A percentile compares a stretch with the other conserved stretches of the same genome.
These are phyloP conservation scores for Paratilapia polleni DNA, from an alignment of 2,113 vertebrate genomes.

Conservation along the genomic window DNA sequence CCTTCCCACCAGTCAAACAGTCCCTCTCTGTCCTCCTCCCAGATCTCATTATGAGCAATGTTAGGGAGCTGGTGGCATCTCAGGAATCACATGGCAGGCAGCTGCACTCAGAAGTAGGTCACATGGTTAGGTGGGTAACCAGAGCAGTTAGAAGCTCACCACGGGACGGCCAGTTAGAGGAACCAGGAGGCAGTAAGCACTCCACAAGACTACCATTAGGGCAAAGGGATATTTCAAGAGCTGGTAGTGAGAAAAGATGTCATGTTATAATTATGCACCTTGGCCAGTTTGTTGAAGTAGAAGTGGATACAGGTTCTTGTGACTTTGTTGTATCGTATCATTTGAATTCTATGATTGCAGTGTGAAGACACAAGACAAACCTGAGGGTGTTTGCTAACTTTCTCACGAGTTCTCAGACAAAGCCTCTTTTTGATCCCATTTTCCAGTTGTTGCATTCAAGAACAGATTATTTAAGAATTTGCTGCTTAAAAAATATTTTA, in stretches of 20 bases:
- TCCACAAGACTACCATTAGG: background rate
- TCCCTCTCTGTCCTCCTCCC: constrained; percentile 51
- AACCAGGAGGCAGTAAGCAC: background rate
- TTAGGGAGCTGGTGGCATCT: constrained; percentile 62
- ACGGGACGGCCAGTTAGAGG: constrained; percentile 27
- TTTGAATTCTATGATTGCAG: background rate
- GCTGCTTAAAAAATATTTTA: background rate
- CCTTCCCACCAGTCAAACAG: constrained; percentile 35
- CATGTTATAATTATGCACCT: background rate
- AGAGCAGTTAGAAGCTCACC: constrained; percentile 45
- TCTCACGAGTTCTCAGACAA: background rate
- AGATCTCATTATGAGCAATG: constrained; percentile 53
- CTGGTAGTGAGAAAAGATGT: background rate
- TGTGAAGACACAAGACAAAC: background rate
- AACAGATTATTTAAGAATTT: background rate
- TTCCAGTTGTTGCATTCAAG: background rate
- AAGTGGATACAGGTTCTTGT: background rate
- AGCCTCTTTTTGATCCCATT: background rate
- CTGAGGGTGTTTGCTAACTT: background rate
- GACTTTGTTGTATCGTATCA: background rate
- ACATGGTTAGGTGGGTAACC: constrained; percentile 66
- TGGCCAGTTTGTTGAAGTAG: background rate
- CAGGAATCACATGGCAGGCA: constrained; percentile 71
- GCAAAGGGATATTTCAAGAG: background rate
- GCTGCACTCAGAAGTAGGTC: constrained; percentile 70